These are phyloP conservation scores for Epistrophella euchroma DNA, from an alignment of 2,888 invertebrate genomes.

Conservation along the genomic window DNA sequence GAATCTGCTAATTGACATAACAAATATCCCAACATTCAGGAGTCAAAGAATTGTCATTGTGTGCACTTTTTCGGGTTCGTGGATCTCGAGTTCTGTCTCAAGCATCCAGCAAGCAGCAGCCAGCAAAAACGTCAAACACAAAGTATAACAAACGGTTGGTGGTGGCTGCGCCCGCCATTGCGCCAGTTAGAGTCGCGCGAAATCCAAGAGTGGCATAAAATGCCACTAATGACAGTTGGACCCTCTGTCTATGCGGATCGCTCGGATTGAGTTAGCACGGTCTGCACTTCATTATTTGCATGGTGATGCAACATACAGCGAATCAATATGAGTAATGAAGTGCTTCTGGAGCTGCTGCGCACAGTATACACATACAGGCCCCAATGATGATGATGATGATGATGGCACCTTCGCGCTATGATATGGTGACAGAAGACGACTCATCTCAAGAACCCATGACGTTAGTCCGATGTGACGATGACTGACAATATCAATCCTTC, in stretches of 20 bases:
- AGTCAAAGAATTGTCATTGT: slow-evolving; percentile 76
- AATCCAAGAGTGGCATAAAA: slow-evolving; percentile 71
- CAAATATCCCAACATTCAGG: slow-evolving; percentile 78
- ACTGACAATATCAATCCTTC: slow-evolving; percentile 49
- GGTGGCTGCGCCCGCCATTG: slow-evolving; percentile 40
- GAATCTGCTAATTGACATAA: slow-evolving; percentile 84
- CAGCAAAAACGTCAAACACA: slow-evolving; percentile 42
- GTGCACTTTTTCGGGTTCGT: slow-evolving; percentile 69
- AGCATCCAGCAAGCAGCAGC: slow-evolving; percentile 8
- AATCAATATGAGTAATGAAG: slow-evolving; percentile 76
- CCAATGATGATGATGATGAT: slow-evolving; percentile 19
- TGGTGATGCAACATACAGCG: slow-evolving; percentile 67
- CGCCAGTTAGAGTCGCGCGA: slow-evolving; percentile 31
- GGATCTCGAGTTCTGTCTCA: slow-evolving; percentile 34
- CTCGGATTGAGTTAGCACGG: slow-evolving; percentile 72
- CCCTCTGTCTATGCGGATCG: slow-evolving; percentile 60
- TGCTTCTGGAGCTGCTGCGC: slow-evolving; percentile 58
- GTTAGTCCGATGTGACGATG: slow-evolving; percentile 47
- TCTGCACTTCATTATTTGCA: slow-evolving; percentile 73
- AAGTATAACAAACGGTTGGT: slow-evolving; percentile 67
- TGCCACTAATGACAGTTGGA: slow-evolving; percentile 72
- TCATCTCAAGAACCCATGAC: slow-evolving; percentile 70
- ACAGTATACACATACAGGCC: slow-evolving; percentile 32
- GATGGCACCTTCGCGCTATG: slow-evolving; percentile 52
- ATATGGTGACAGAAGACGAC: slow-evolving; percentile 33